A percentile compares a stretch with the other conserved stretches of the same genome.
Conservation (phyloP, 2,888 invertebrate species). For the Ormyrus pomaceus region DNA sequence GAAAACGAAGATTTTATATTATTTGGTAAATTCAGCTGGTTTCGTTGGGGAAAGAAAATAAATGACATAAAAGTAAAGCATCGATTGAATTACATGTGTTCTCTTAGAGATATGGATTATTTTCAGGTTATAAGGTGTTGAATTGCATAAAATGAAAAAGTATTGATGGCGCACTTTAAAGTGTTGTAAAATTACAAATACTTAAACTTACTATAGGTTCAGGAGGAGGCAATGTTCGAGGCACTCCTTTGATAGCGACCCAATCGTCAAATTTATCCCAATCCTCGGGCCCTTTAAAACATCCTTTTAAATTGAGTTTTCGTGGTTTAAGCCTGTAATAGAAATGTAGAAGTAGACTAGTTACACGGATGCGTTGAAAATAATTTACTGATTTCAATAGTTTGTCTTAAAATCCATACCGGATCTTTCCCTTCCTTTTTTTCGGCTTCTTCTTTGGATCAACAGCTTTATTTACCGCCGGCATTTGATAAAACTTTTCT, state of each 20-base stretch:
- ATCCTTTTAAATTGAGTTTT: conserved; percentile 60
- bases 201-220: conserved; percentile 59
- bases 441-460: too few relatives aligned
- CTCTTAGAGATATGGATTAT: background rate
- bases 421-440: too few relatives aligned
- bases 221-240: conserved; percentile 62
- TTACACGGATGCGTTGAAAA: too few relatives aligned
- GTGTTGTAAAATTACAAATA: too few relatives aligned
- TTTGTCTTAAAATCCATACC: too few relatives aligned
- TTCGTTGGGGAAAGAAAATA: background rate
- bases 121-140: background rate
- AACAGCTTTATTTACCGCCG: too few relatives aligned
- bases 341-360: too few relatives aligned
- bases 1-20: background rate
- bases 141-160: too few relatives aligned
- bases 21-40: background rate
- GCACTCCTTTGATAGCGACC: conserved; percentile 64
- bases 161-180: background rate
- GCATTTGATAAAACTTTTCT: too few relatives aligned
- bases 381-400: too few relatives aligned
- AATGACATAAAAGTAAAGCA: background rate
- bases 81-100: background rate
- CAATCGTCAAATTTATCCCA: conserved; percentile 67
- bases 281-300: conserved; percentile 64
- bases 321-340: conserved; percentile 27